These are phyloP conservation scores for Sakesphorus luctuosus DNA, from an alignment of 2,113 vertebrate species.

Conservation along the genomic window DNA sequence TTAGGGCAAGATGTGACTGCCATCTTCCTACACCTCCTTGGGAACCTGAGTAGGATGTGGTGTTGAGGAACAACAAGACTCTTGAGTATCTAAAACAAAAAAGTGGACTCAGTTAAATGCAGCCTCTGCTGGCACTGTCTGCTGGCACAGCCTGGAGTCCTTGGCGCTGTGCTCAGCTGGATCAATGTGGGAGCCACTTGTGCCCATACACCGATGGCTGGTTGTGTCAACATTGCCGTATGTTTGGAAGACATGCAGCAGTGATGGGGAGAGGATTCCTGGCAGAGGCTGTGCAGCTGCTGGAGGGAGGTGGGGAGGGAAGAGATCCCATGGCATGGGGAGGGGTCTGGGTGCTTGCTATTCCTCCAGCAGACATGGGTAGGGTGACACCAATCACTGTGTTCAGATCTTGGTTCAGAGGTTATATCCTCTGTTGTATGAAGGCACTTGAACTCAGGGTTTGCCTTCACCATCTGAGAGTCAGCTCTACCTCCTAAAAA, in stretches of 20 bases:
- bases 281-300: not conserved
- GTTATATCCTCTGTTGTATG: not conserved
- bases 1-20: not conserved
- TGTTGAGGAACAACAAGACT: not conserved
- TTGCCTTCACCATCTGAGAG: not conserved
- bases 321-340: fast-evolving
- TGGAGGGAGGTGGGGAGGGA: not conserved
- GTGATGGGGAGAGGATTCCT: not conserved
- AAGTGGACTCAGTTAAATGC: not conserved
- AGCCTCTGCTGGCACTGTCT: not conserved
- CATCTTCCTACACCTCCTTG: not conserved
- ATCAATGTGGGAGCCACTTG: not conserved
- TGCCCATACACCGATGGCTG: not conserved
- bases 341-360: fast-evolving
- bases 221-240: not conserved
- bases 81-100: not conserved
- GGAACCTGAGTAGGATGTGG: not conserved
- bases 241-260: not conserved
- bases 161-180: not conserved
- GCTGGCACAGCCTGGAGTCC: not conserved
- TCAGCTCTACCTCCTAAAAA: not conserved
- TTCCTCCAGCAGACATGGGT: not conserved
- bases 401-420: not conserved
- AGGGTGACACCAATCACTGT: not conserved
- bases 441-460: not conserved